phyloP scores from a whole-genome alignment of 1,140 invertebrate species.

The Sesamia nonagrioides region DNA sequence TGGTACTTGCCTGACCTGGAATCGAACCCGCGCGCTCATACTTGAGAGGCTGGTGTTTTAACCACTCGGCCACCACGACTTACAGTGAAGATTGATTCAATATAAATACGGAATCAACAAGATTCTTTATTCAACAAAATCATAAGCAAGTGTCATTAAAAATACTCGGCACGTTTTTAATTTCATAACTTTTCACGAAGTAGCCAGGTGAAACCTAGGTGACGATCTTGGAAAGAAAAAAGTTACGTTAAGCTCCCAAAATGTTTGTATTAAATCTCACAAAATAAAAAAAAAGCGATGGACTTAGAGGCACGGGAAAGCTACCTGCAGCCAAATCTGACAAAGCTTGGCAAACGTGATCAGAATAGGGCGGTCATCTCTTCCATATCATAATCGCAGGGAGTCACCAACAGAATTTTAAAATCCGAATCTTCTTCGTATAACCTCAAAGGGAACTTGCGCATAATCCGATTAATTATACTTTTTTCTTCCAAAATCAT shows the following conservation, averaged over 20 bases:
- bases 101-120: no score
- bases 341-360: conserved; percentile 74
- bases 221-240: not conserved
- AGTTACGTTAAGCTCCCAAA: not conserved
- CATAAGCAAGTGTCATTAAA: no score
- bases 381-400: conserved; percentile 76
- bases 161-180: no score
- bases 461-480: conserved; percentile 44
- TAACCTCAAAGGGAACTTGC: conserved; percentile 22
- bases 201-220: not conserved
- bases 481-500: not conserved
- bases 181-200: not conserved
- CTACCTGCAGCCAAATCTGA: conserved; percentile 69
- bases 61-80: no score
- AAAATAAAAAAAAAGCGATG: conserved; percentile 28
- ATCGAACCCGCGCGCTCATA: no score
- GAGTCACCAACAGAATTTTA: conserved; percentile 73
- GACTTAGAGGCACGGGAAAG: conserved; percentile 14
- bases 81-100: no score
- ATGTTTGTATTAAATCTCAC: not conserved
- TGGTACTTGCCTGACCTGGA: no score
- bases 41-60: no score
- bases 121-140: no score
- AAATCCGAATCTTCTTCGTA: conserved; percentile 61
- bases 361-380: conserved; percentile 67